phyloP scores from a whole-genome alignment of 2,888 invertebrate species.

The Melangyna quadrimaculata region DNA sequence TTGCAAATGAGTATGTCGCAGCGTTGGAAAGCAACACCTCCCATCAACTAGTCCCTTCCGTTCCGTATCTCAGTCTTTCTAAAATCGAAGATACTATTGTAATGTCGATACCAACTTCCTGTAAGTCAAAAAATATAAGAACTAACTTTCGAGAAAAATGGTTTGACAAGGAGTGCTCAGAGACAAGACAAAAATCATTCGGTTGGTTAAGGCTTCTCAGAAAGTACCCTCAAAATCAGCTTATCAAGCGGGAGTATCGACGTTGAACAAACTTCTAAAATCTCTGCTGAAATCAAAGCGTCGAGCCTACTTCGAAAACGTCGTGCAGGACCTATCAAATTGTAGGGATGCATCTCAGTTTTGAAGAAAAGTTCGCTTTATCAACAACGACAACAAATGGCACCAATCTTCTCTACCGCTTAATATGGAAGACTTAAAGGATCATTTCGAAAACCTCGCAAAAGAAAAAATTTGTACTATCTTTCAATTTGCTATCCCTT shows the following conservation, averaged over 20 bases:
- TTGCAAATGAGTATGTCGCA: neutral
- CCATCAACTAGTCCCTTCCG: neutral
- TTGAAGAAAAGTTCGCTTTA: too few relatives aligned
- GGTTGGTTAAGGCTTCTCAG: neutral
- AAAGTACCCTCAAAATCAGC: neutral
- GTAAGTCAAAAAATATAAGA: too few relatives aligned
- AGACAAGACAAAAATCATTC: neutral
- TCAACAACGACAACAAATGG: too few relatives aligned
- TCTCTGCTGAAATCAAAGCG: neutral
- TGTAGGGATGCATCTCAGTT: neutral
- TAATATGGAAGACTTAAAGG: too few relatives aligned
- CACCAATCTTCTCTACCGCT: too few relatives aligned
- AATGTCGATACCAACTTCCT: neutral
- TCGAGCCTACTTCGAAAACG: too few relatives aligned
- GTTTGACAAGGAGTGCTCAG: neutral
- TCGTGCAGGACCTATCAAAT: too few relatives aligned
- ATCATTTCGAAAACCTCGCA: too few relatives aligned
- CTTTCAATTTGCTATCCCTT: neutral
- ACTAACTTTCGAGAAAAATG: too few relatives aligned
- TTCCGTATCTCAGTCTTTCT: neutral
- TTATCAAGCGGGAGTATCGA: neutral
- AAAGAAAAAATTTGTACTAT: neutral
- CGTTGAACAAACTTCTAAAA: too few relatives aligned
- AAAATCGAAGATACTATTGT: neutral
- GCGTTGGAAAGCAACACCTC: neutral